Conservation (phyloP, 2,888 invertebrate genomes). For the Chrysolina oricalcia region DNA sequence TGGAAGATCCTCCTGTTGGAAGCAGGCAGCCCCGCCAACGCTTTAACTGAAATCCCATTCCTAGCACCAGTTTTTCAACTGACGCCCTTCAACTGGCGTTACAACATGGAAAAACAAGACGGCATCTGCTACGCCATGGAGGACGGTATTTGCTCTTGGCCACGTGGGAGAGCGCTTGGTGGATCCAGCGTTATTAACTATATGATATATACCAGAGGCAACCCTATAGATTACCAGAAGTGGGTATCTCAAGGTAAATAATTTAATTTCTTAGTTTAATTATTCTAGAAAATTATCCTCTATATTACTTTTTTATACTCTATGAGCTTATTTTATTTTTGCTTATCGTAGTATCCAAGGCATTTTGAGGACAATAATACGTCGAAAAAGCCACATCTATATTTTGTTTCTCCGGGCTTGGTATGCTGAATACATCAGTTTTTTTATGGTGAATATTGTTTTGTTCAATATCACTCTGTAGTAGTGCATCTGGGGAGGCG, state of each 20-base stretch:
- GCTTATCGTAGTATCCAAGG: too few species aligned
- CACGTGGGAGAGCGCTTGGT: conserved; percentile 76
- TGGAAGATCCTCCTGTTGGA: conserved; percentile 67
- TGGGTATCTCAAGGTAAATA: conserved; percentile 71
- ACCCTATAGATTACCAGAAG: conserved; percentile 80
- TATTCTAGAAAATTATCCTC: too few species aligned
- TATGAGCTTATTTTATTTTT: too few species aligned
- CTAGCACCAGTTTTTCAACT: conserved; percentile 68
- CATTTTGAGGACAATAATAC: too few species aligned
- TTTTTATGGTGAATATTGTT: too few species aligned
- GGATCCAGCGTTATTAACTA: conserved; percentile 69
- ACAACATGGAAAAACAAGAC: conserved; percentile 66
- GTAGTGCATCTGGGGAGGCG: too few species aligned
- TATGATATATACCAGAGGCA: conserved; percentile 76
- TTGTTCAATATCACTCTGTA: too few species aligned
- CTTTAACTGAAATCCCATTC: conserved; percentile 67
- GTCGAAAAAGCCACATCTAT: too few species aligned
- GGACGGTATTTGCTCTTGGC: conserved; percentile 66
- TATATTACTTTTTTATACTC: too few species aligned
- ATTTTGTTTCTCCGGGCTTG: too few species aligned
- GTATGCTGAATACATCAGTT: too few species aligned
- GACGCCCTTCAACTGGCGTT: conserved; percentile 70
- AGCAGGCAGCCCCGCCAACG: conserved; percentile 63
- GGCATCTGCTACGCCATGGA: conserved; percentile 47
- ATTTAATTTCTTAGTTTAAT: background rate